Percentiles rank a stretch among this genome's conserved stretches.
phyloP scores from a whole-genome alignment of 2,797 vertebrate genomes.

The Linurgus olivaceus region DNA sequence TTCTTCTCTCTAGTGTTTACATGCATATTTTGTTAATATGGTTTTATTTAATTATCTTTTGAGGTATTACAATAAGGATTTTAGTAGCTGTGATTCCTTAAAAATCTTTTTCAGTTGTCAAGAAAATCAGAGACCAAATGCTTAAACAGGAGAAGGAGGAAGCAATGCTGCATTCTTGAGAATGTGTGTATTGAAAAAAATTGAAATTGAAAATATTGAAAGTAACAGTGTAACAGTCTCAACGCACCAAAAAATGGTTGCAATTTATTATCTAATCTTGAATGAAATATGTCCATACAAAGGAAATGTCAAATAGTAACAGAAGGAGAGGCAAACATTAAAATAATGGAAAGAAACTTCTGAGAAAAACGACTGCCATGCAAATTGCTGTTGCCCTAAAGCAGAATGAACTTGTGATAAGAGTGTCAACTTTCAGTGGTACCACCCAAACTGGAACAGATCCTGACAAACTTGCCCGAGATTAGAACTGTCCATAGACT shows the following conservation, averaged over 20 bases:
- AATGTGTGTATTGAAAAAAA: neutral
- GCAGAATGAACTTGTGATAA: constrained; percentile 16
- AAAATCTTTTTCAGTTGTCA: neutral
- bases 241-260: neutral
- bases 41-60: neutral
- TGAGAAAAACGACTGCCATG: neutral
- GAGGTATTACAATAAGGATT: neutral
- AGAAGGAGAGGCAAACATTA: neutral
- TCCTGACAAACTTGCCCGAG: constrained; percentile 15
- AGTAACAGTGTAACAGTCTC: neutral
- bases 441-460: constrained; percentile 23
- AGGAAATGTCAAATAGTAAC: neutral
- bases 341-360: neutral
- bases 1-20: neutral
- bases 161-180: neutral
- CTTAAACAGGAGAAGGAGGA: neutral
- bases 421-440: neutral
- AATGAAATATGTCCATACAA: neutral
- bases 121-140: neutral
- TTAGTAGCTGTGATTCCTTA: neutral
- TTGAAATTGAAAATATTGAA: neutral
- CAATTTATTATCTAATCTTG: neutral
- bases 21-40: neutral
- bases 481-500: constrained; percentile 7
- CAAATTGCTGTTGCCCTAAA: neutral